Evolutionary conservation across 2,797 vertebrate species (phyloP), one percentile per base, ranked within the genome.

Genomic region (Xenentodon cancila): DNA sequence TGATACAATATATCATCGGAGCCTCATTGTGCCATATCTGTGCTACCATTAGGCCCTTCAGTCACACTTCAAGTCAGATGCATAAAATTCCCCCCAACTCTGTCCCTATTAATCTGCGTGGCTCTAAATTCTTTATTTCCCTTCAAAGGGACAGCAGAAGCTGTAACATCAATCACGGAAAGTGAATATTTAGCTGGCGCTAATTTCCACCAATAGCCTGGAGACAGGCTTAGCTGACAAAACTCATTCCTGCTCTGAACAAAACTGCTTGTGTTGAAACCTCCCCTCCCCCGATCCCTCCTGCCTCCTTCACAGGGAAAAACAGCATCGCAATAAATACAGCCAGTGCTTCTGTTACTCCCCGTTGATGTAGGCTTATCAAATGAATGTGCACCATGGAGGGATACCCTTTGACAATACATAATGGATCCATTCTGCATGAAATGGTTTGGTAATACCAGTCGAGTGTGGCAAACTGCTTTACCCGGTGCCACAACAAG

Each of bases 161-260:
- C 91, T 87, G 82, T 92, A 91, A 93, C 91, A 92, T 93, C 92
- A 93, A 93, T 94, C 92, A 93, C 76, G 73, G 89, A 90, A 93
- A 91, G 88, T 75, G 92, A 93, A 92, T 93, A 93, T 93, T 93
- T 93, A 93, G 92, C 90, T 83, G 79, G 73, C 79, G 84, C 91
- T 93, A 93, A 93, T 94, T 94, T 92, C 89, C 90, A 91, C 91
- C 91, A 92, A 91, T 93, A 92, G 93, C 92, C 91, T 89, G 87
- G 89, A 93, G 92, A 93, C 89, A 87, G 87, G 91, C 91, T 93
- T 94, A 92, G 90, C 91, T 92, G 91, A 92, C 90, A 92, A 92
- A 93, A 93, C 91, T 90, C 91, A 92, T 93, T 93, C 91, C 91
- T 91, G 85, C 66, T 71, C 90, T 65, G 87, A 91, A 90, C 89